A percentile compares a stretch with the other conserved stretches of the same genome.
Evolutionary conservation across 1,140 invertebrate species (phyloP).

Genomic region (Acromyrmex heyeri): DNA sequence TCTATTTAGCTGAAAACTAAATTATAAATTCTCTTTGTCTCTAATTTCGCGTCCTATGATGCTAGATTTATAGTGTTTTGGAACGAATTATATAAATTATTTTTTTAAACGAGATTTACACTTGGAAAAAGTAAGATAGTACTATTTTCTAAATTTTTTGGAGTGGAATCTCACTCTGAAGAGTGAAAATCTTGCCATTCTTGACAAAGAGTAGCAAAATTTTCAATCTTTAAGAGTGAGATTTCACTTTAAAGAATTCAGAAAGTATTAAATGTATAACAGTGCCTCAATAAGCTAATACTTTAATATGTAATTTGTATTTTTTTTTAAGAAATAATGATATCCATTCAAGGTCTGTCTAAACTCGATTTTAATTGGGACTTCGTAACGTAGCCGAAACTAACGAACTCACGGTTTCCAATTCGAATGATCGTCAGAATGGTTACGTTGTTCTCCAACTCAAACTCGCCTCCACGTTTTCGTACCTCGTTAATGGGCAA

Average conservation of each 20-base stretch:
- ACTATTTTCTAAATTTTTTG: no score
- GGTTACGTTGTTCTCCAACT: constrained; percentile 60
- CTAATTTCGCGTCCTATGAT: neutral
- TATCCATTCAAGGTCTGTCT: constrained; percentile 38
- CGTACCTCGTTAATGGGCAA: constrained; percentile 73
- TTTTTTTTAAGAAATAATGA: constrained; percentile 5
- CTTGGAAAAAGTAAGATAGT: neutral
- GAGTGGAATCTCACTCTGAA: no score
- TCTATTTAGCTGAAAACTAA: neutral
- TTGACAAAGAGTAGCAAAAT: no score
- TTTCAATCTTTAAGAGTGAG: no score
- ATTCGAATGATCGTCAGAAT: constrained; percentile 70
- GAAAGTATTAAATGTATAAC: neutral
- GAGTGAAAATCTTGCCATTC: no score
- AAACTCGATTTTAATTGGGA: constrained; percentile 16
- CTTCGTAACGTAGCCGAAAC: constrained; percentile 40
- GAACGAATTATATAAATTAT: neutral
- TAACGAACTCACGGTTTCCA: constrained; percentile 67
- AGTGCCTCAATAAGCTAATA: neutral
- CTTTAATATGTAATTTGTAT: neutral
- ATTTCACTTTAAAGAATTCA: no score
- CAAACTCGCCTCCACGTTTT: constrained; percentile 42
- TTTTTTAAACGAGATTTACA: neutral
- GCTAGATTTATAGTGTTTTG: neutral
- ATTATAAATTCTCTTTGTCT: neutral